phyloP scores from a whole-genome alignment of 2,797 vertebrate species.

The Furcifer pardalis region DNA sequence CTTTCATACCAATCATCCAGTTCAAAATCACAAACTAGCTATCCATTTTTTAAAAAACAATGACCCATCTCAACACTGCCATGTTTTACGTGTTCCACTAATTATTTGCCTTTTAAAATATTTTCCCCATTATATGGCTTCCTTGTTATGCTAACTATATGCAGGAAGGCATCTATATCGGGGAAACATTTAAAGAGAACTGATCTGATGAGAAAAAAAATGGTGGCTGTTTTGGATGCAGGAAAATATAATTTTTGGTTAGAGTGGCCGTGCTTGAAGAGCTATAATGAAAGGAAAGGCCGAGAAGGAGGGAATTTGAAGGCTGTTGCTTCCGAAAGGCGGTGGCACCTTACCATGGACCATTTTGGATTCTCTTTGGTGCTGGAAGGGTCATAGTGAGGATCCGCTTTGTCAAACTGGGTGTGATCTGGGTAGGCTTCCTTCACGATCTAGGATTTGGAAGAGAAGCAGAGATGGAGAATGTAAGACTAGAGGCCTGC shows the following conservation, averaged over 20 bases:
- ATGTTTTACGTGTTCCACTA: background rate
- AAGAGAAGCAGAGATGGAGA: conserved; percentile 24
- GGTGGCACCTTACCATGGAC: conserved; percentile 86
- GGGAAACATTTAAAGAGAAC: background rate
- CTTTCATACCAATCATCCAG: too few species aligned
- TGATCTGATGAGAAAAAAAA: too few species aligned
- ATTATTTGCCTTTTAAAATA: background rate
- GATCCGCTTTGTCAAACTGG: conserved; percentile 93
- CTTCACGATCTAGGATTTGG: conserved; percentile 86
- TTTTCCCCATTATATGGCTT: background rate
- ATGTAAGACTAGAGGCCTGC: too few species aligned
- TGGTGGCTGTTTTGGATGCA: too few species aligned
- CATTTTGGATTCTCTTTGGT: conserved; percentile 91
- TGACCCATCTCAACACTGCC: too few species aligned
- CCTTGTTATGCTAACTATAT: background rate
- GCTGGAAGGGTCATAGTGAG: conserved; percentile 90
- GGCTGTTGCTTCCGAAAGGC: background rate
- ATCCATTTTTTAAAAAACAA: too few species aligned
- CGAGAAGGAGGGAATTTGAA: too few species aligned
- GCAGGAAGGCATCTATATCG: background rate
- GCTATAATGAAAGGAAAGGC: background rate
- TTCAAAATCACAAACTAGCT: too few species aligned
- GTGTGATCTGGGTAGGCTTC: conserved; percentile 95
- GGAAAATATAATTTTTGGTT: too few species aligned
- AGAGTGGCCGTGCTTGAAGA: too few species aligned